Conservation (phyloP, 2,797 vertebrate species). For the Neomorphus geoffroyi region DNA sequence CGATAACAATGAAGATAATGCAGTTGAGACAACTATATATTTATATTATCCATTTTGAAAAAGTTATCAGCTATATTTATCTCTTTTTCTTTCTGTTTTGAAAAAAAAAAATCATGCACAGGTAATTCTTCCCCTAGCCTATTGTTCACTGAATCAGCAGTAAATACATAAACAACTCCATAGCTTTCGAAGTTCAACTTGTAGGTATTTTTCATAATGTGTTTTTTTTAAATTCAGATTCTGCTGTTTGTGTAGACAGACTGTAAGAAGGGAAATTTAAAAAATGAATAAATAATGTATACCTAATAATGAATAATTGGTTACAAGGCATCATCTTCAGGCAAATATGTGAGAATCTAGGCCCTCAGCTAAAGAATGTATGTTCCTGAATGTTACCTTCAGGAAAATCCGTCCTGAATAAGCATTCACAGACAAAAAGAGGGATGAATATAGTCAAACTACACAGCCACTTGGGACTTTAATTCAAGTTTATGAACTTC, state of each 20-base stretch:
- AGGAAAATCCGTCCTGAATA: not conserved
- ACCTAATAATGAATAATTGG: not conserved
- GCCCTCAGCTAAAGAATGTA: not conserved
- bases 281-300: not conserved
- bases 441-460: constrained; percentile 26
- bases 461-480: constrained; percentile 20
- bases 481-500: constrained; percentile 59
- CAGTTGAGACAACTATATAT: not conserved
- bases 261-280: not conserved
- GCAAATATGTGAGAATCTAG: not conserved
- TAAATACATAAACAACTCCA: not conserved
- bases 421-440: not conserved
- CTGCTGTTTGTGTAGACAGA: not conserved
- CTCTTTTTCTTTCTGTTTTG: not conserved
- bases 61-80: not conserved
- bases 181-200: not conserved
- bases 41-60: not conserved
- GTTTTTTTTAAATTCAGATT: not conserved
- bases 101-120: not conserved
- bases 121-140: not conserved
- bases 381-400: not conserved
- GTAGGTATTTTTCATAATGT: not conserved
- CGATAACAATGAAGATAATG: not conserved
- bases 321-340: not conserved
- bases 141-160: not conserved